Conservation (phyloP, 2,113 vertebrate genomes). For the Oxyura jamaicensis region DNA sequence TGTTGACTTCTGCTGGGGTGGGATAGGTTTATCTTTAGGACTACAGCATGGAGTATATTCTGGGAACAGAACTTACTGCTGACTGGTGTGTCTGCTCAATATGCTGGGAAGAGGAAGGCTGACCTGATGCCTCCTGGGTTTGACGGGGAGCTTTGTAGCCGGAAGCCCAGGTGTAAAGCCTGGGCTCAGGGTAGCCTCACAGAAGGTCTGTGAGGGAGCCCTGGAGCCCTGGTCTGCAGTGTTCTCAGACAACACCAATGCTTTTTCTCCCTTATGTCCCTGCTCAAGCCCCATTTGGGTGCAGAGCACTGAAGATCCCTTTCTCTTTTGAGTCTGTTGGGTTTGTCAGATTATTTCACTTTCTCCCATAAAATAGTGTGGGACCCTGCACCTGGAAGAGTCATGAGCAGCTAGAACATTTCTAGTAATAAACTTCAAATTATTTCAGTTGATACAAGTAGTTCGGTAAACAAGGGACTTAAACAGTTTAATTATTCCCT, state of each 20-base stretch:
- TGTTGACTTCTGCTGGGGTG: background rate
- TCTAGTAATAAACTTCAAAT: background rate
- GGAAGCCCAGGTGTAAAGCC: background rate
- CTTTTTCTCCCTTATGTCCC: background rate
- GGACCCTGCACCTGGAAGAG: background rate
- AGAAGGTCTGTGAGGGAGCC: background rate
- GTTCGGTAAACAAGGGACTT: background rate
- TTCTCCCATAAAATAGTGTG: background rate
- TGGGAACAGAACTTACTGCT: background rate
- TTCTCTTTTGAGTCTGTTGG: background rate
- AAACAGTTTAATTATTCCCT: background rate
- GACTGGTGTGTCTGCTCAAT: background rate
- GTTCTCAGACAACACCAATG: background rate
- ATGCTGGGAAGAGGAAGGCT: background rate
- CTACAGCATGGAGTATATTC: background rate
- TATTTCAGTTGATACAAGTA: background rate
- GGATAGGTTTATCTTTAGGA: background rate
- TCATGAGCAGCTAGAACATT: background rate
- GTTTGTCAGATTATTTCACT: background rate
- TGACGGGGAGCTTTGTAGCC: background rate
- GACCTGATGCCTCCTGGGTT: accelerated
- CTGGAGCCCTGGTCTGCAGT: background rate
- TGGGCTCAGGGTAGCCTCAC: background rate
- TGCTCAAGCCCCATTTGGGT: background rate
- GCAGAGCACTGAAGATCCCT: background rate